phyloP scores from a whole-genome alignment of 2,888 invertebrate species.

The Invenusta paracnida region DNA sequence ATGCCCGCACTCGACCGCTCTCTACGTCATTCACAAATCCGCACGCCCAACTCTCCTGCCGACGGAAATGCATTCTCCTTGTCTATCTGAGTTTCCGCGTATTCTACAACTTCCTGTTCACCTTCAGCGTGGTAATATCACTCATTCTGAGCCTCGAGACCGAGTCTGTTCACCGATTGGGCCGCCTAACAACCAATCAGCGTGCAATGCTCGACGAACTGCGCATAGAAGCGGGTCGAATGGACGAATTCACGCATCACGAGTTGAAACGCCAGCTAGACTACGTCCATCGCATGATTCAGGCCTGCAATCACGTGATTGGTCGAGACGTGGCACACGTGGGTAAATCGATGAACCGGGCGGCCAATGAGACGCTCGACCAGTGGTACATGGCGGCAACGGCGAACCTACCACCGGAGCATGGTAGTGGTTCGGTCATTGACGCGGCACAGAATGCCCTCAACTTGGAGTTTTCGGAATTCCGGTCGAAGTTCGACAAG shows the following conservation, averaged over 20 bases:
- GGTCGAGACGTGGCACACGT: background rate
- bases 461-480: background rate
- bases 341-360: background rate
- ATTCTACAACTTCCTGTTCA: constrained; percentile 40
- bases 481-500: background rate
- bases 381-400: background rate
- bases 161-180: background rate
- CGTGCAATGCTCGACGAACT: background rate
- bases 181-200: background rate
- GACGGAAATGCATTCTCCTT: constrained; percentile 21
- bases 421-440: background rate
- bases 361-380: background rate
- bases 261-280: background rate
- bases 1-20: background rate
- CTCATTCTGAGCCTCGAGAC: constrained; percentile 27
- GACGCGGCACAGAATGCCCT: background rate
- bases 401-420: too few species aligned
- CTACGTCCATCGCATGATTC: background rate
- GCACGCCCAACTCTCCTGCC: background rate
- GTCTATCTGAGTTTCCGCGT: constrained; percentile 32
- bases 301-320: background rate
- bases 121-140: constrained; percentile 31
- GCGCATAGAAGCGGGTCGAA: background rate
- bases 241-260: background rate
- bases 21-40: background rate